Evolutionary conservation across 2,797 vertebrate species (phyloP).

Genomic region (Molothrus ater): DNA sequence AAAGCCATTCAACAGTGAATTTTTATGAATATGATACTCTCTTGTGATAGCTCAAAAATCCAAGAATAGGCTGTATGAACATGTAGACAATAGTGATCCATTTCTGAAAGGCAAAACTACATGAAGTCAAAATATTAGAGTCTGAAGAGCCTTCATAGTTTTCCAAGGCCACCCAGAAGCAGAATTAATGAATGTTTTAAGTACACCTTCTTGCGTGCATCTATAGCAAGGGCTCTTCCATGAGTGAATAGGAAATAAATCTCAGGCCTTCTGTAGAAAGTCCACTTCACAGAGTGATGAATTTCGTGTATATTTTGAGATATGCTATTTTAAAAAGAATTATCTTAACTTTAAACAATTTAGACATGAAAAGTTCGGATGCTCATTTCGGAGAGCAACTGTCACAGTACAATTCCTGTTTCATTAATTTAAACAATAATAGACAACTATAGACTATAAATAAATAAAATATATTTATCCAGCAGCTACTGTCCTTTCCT

Average conservation of each 20-base stretch:
- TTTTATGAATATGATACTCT: neutral
- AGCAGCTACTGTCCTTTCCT: slow-evolving; percentile 1
- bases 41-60: neutral
- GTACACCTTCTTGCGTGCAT: slow-evolving; percentile 7
- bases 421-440: slow-evolving; percentile 32
- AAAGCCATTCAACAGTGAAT: neutral
- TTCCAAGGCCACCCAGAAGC: slow-evolving; percentile 42
- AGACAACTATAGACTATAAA: neutral
- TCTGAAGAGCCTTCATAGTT: neutral
- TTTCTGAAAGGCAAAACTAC: slow-evolving; percentile 13
- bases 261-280: neutral
- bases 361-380: neutral
- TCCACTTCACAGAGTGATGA: neutral
- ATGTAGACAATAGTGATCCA: neutral
- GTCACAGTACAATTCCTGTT: neutral
- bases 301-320: neutral
- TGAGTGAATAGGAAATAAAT: slow-evolving; percentile 19
- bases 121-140: neutral
- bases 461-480: slow-evolving; percentile 5
- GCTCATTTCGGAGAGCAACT: neutral
- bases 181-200: slow-evolving; percentile 23
- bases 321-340: slow-evolving; percentile 1
- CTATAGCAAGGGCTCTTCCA: neutral
- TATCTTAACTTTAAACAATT: slow-evolving; percentile 12
- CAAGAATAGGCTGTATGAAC: neutral